Evolutionary conservation across 92 coral and sea anemone genomes (phyloP), one percentile per base, ranked within the genome.

Genomic region (Anthopleura xanthogrammica): DNA sequence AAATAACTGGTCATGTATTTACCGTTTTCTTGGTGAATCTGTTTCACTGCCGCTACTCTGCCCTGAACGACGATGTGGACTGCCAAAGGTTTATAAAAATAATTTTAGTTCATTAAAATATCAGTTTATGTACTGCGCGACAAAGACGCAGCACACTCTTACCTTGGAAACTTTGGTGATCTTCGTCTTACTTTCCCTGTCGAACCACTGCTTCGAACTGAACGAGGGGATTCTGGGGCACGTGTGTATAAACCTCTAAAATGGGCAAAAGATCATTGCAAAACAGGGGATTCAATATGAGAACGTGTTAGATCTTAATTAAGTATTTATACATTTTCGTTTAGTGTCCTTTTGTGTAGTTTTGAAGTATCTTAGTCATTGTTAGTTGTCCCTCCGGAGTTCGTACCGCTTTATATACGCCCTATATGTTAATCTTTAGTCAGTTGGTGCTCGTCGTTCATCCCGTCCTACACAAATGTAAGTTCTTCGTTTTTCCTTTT

Each of bases 11-110:
- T 41, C 16, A 22, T 50, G 54, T 60, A 68, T 12, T 60, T 85
- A 90, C 93, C 98, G 93, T 87, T 93, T 86, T 43, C 90, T 91
- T 13, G 95, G 87, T 13, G 94, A 87, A 83, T 95, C 98, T 75
- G 98, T 94, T 86, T 95, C 98, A 80, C 98, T 95, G 68, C 98
- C 98, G 42, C 98, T 95, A 81, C 98, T 93, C 55, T 83, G 98
- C 74, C 92, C 94, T 7, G 98, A 90, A 23, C 98, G 96, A 12
- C 98, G 93, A 82, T 92, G 94, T 10, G 98, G 96, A 77, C 98
- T 95, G 90, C n/a, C 60, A 66, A 40, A 46, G 50, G 5, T 10
- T 16, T 0, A 77, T 2, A 22, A 23, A 77, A 62, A 62, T 20
- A 20, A 8, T 20, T 62, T 20, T 62, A 8, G 70, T 62, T 1